A percentile compares a stretch with the other conserved stretches of the same genome.
phyloP scores from a whole-genome alignment of 1,140 invertebrate genomes.

The Hypothenemus hampei region DNA sequence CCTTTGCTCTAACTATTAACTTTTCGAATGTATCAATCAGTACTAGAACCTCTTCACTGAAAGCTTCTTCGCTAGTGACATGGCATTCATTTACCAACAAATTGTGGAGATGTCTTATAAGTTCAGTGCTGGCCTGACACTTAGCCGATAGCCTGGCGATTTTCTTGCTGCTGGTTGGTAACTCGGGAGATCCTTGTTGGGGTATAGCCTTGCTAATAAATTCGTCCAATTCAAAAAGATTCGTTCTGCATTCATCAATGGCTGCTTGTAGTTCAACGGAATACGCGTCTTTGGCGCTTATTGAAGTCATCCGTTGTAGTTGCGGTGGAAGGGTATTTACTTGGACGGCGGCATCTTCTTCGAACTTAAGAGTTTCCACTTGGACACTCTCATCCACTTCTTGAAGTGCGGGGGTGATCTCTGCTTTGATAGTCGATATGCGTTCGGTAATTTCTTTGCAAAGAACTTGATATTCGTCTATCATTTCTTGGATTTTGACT shows the following conservation, averaged over 20 bases:
- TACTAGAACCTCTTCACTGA: constrained; percentile 59
- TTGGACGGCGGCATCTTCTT: constrained; percentile 69
- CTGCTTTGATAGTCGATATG: constrained; percentile 49
- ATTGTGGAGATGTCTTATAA: constrained; percentile 71
- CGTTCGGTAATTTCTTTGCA: constrained; percentile 59
- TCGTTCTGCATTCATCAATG: constrained; percentile 56
- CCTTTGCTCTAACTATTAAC: constrained; percentile 64
- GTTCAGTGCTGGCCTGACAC: constrained; percentile 68
- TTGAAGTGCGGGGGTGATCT: constrained; percentile 39
- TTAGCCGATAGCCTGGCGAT: constrained; percentile 63
- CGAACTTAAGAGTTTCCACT: constrained; percentile 70
- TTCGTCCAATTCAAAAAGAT: constrained; percentile 53
- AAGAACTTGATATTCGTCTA: constrained; percentile 63
- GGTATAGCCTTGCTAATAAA: constrained; percentile 51
- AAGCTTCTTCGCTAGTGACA: constrained; percentile 59
- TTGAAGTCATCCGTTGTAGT: constrained; percentile 52
- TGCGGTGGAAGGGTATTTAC: constrained; percentile 64
- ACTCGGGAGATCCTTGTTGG: constrained; percentile 49
- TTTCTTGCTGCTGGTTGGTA: constrained; percentile 50
- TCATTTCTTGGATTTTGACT: constrained; percentile 55
- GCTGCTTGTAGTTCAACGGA: constrained; percentile 65
- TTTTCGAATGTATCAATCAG: constrained; percentile 63
- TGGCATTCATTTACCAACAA: constrained; percentile 69
- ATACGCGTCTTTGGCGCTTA: constrained; percentile 76
- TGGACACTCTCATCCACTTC: constrained; percentile 59